These are phyloP conservation scores for Pollenia amentaria DNA, from an alignment of 2,888 invertebrate species.

Conservation along the genomic window DNA sequence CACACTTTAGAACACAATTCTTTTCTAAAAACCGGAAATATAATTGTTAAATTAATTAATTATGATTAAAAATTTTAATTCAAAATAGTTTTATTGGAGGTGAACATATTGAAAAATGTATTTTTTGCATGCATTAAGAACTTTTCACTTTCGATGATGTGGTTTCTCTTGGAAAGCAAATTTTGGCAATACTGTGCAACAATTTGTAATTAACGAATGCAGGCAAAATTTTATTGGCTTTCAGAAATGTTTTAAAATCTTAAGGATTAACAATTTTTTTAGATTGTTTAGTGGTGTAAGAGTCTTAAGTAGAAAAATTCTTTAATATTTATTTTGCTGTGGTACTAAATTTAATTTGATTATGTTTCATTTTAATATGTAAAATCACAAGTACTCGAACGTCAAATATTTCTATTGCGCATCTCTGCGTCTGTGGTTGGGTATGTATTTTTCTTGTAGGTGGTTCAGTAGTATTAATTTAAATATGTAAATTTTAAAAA, in stretches of 20 bases:
- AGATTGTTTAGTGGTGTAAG: conserved; percentile 41
- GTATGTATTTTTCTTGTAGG: conserved; percentile 41
- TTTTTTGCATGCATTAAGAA: too few relatives aligned
- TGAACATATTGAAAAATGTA: too few relatives aligned
- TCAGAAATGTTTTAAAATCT: not conserved
- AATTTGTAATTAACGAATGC: too few relatives aligned
- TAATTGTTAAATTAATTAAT: too few relatives aligned
- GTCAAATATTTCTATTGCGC: not conserved
- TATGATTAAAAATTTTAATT: too few relatives aligned
- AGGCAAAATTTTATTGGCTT: too few relatives aligned
- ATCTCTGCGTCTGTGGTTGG: conserved; percentile 4
- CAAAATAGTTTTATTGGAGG: too few relatives aligned
- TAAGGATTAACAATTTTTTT: not conserved
- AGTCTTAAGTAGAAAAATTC: conserved; percentile 26
- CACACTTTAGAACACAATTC: too few relatives aligned
- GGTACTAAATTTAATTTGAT: conserved; percentile 64
- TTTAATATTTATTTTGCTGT: not conserved
- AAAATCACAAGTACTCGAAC: not conserved
- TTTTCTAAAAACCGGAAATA: too few relatives aligned
- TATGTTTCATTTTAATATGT: conserved; percentile 14
- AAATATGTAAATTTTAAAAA: conserved; percentile 54
- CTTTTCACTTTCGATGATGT: too few relatives aligned
- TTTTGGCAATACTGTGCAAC: too few relatives aligned
- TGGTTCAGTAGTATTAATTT: conserved; percentile 56
- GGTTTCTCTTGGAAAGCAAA: too few relatives aligned